phyloP scores from a whole-genome alignment of 2,113 vertebrate genomes.

The Atrichornis clamosus region DNA sequence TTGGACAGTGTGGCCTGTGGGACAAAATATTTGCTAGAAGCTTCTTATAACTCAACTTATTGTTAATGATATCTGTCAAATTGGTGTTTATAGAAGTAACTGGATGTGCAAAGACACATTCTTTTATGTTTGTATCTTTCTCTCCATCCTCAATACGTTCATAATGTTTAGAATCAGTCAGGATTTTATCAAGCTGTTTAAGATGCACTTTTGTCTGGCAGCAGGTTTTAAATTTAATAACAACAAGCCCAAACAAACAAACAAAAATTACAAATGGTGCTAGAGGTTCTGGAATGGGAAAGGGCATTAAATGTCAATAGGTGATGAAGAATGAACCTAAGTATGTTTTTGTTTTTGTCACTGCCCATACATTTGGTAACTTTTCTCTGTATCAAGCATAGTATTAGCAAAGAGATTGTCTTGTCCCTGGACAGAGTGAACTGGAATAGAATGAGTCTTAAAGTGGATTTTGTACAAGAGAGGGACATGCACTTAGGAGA shows the following conservation, averaged over 20 bases:
- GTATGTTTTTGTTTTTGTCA: neutral
- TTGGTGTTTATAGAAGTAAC: neutral
- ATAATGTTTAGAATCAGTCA: neutral
- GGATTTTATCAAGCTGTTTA: neutral
- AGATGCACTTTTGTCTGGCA: neutral
- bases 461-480: neutral
- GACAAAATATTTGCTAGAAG: neutral
- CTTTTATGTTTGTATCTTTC: neutral
- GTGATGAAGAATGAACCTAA: neutral
- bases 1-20: neutral
- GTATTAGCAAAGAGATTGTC: neutral
- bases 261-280: neutral
- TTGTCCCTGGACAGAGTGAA: neutral
- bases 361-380: rapidly evolving
- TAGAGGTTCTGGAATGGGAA: neutral
- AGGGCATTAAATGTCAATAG: neutral
- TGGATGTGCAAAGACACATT: neutral
- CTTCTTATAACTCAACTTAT: neutral
- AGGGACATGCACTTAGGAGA: neutral
- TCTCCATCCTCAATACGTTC: neutral
- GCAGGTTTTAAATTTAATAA: neutral
- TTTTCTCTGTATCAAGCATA: neutral
- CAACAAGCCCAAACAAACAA: neutral
- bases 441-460: neutral
- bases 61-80: neutral